Evolutionary conservation across 2,113 vertebrate genomes (phyloP), one percentile per base, ranked within the genome.

Genomic region (Chrysemys picta): DNA sequence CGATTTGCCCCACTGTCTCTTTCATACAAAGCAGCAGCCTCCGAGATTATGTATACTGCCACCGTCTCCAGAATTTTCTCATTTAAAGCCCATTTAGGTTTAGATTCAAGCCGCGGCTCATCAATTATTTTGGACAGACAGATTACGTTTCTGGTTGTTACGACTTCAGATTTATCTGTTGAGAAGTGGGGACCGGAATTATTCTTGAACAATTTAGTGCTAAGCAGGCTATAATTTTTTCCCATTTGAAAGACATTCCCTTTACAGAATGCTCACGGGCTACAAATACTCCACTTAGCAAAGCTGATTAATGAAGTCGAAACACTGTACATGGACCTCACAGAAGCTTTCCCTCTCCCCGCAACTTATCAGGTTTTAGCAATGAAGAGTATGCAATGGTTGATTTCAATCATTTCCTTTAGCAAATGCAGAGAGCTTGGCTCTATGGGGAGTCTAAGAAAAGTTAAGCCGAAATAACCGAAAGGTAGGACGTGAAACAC

Each of bases 201-300:
- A 93, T 83, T 93, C 95, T 96, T 93, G 94, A 49, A 90, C 83
- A 69, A 91, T 94, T 95, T 91, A 94, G 91, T 80, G 50, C 1
- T 65, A 80, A 27, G 50, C 38, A 42, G 22, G 72, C 86, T 95
- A 91, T 96, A 91, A 72, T 78, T 89, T 14, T 59, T 65, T 45
- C 21, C 76, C 75, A 0, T 91, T 85, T 49, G 11, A 86, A 75
- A 91, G 72, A 52, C 85, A 31, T 72, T 57, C 83, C 75, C 85
- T 35, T 5, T 0, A 3, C 53, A 56, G 75, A 85, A 19, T 0
- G 1, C 54, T 76, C 89, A 6, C 4, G 1, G 11, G 54, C 47
- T 72, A 82, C 78, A 12, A 91, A 88, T 86, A 88, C 38, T 52
- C 87, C 56, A 94, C 83, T 65, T 95, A 42, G 79, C 1, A 3